Conservation (phyloP, 2,888 invertebrate genomes). For the Dolichomitus sp. region DNA sequence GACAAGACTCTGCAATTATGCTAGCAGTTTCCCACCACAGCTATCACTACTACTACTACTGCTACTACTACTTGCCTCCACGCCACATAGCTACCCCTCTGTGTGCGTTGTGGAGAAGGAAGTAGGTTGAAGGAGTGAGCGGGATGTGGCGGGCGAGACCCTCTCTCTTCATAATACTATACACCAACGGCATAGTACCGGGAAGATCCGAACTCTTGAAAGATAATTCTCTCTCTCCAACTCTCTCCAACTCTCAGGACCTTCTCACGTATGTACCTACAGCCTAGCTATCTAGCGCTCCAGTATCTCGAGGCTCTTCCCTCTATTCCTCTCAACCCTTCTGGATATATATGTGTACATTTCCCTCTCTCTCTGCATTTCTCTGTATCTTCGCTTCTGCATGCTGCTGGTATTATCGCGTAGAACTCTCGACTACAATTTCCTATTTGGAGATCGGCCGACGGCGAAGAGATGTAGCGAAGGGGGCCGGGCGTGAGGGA, state of each 20-base stretch:
- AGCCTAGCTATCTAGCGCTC: constrained; percentile 46
- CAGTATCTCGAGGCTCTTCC: constrained; percentile 30
- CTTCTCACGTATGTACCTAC: constrained; percentile 64
- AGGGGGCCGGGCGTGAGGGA: constrained; percentile 13
- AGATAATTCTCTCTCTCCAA: constrained; percentile 65
- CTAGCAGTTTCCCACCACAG: constrained; percentile 69
- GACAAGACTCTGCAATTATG: constrained; percentile 83
- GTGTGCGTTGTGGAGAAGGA: constrained; percentile 19
- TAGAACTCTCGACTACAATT: constrained; percentile 55
- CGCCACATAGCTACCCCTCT: constrained; percentile 8
- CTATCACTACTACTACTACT: constrained; percentile 28
- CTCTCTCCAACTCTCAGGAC: constrained; percentile 55
- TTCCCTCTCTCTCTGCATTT: neutral
- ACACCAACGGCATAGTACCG: constrained; percentile 46
- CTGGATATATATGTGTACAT: neutral
- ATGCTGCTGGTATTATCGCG: constrained; percentile 46
- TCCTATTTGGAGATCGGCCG: constrained; percentile 43
- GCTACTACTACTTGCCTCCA: constrained; percentile 40
- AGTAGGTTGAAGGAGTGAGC: constrained; percentile 43
- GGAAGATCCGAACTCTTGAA: constrained; percentile 65
- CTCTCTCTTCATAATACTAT: constrained; percentile 38
- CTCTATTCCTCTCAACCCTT: constrained; percentile 1
- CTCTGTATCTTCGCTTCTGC: constrained; percentile 31
- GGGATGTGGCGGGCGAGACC: constrained; percentile 52
- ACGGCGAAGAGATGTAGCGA: constrained; percentile 2